Base-by-base conservation (phyloP, 2,888 invertebrate species). In the Eilema caniola region DNA sequence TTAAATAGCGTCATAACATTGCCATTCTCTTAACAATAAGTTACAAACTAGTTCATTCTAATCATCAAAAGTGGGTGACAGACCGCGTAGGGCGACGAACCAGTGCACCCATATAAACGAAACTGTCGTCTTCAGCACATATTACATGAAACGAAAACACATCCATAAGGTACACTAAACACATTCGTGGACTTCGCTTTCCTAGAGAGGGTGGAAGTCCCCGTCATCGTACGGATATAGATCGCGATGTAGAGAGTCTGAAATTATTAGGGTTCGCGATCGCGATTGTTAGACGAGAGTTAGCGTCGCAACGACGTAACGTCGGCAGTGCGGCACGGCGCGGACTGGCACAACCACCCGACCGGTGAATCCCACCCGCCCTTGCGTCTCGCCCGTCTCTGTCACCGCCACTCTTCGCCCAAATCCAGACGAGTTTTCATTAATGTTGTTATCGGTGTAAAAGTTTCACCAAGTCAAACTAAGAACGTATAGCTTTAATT, bases 361-460 rank as follows among this genome's bases (percentile, higher is more conserved):
- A 83, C 70, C 77, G 77, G 72, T 72, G 72, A 81, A 85, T 90
- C 93, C 93, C 91, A 87, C 88, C 90, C 88, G 85, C 88, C 86
- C 86, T 85, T 78, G 79, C 87, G 82, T 86, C 89, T 85, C 88
- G 66, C 75, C 84, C 84, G 82, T 88, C 92, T 86, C 88, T 91
- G 90, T 92, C 92, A 90, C 90, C 89, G 89, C 90, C 91, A 90
- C 90, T 89, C 89, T 88, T 86, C 88, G 86, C 92, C 92, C 90
- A 92, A 95, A 94, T 93, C 92, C 90, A 92, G 89, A 88, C 89
- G 89, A 93, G 90, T 93, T 94, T 93, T 93, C 94, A 95, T 95
- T 93, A 94, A 94, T 93, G 92, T 90, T 93, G 93, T 94, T 94
- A 94, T 94, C 93, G 90, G 90, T 93, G 89, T 91, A 93, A 94